Base-by-base conservation (phyloP, 2,888 invertebrate genomes). In the Microchrysa polita region DNA sequence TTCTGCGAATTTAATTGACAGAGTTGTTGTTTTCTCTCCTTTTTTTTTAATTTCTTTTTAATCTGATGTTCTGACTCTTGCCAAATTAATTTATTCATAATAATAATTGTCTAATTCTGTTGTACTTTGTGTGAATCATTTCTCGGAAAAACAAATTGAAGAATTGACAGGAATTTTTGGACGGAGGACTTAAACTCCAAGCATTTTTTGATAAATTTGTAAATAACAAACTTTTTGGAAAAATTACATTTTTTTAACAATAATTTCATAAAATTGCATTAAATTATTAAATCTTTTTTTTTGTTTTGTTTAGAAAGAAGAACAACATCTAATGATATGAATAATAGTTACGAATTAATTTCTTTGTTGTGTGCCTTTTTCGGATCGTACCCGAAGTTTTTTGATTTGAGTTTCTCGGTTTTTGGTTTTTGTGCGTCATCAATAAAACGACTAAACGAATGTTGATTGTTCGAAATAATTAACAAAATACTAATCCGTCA, bases 361-460 rank as follows among this genome's bases (percentile, higher is more conserved):
- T 60, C 27, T 16, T 40, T 63, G 40, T 73, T 79, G 79, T 78
- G 79, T 80, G 80, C 82, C 82, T 82, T 83, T 83, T 82, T 83
- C 78, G 83, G 84, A 84, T 84, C 84, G 84, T 84, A 84, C 84
- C 84, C 83, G 79, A 82, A 81, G 81, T 80, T 80, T 80, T 78
- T n/a, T n/a, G n/a, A n/a, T n/a, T n/a, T n/a, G n/a, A n/a, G n/a
- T n/a, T n/a, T 77, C n/a, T n/a, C n/a, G 27, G 7, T 34, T 34
- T 34, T 34, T 34, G 27, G 4, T n/a, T n/a, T 34, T 53, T n/a
- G n/a, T 53, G 53, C 53, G 53, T 7, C 18, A 16, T 53, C 22
- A 59, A 20, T 57, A 60, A 72, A 20, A 22, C 5, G 18, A 5
- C 18, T 16, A 53, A 16, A 53, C n/a, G 2, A 53, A 53, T 53